These are phyloP conservation scores for Macrosiphum euphorbiae DNA, from an alignment of 2,888 invertebrate genomes.

Conservation along the genomic window DNA sequence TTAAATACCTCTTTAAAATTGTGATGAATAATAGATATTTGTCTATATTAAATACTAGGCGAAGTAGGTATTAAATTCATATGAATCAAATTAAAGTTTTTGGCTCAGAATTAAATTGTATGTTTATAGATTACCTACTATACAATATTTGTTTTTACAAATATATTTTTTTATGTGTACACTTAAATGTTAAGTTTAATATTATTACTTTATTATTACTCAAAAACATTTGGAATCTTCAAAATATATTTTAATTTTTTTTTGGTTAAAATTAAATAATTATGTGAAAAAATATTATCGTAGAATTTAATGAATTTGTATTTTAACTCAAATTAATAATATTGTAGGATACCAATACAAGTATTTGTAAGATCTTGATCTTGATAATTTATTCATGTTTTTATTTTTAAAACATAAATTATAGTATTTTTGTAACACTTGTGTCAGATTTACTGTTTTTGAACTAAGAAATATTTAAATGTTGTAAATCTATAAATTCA, in stretches of 20 bases:
- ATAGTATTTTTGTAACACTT: neutral
- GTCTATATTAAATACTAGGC: neutral
- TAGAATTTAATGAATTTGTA: neutral
- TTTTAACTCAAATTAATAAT: neutral
- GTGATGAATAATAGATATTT: slow-evolving; percentile 29
- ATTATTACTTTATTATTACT: slow-evolving; percentile 19
- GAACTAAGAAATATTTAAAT: slow-evolving; percentile 22
- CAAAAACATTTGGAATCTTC: neutral
- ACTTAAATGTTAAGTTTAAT: slow-evolving; percentile 33
- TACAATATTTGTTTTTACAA: neutral
- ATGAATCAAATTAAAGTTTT: slow-evolving; percentile 27
- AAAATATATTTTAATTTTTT: neutral
- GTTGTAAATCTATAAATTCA: neutral
- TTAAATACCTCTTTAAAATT: slow-evolving; percentile 18
- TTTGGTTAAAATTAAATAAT: neutral
- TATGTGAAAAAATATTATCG: neutral
- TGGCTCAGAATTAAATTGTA: slow-evolving; percentile 19
- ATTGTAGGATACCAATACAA: neutral
- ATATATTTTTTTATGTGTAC: slow-evolving; percentile 44
- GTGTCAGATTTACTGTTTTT: slow-evolving; percentile 4
- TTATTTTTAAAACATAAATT: neutral
- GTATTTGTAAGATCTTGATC: slow-evolving; percentile 33
- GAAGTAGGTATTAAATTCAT: neutral
- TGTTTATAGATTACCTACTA: neutral
- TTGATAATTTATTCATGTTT: slow-evolving; percentile 15